A percentile compares a stretch with the other conserved stretches of the same genome.
Evolutionary conservation across 2,797 vertebrate species (phyloP).

Genomic region (Trichosurus vulpecula): DNA sequence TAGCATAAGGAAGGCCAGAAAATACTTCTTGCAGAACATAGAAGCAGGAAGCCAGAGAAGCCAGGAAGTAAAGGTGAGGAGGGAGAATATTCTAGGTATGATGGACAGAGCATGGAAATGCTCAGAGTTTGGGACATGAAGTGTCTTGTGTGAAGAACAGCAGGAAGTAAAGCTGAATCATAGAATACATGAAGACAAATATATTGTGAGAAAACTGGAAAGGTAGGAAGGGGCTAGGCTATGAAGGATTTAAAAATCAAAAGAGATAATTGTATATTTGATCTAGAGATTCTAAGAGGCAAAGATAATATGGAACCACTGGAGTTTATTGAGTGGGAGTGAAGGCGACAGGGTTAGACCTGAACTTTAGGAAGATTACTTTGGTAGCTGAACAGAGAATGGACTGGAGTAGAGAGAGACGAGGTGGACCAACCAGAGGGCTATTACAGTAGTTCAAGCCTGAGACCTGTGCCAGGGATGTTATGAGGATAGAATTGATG

Average conservation of each 20-base stretch:
- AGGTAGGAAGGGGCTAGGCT: neutral
- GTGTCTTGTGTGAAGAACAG: neutral
- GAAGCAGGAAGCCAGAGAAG: neutral
- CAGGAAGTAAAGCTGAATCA: neutral
- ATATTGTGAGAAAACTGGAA: neutral
- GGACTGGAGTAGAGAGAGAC: neutral
- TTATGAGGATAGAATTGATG: neutral
- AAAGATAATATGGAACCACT: neutral
- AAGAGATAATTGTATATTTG: neutral
- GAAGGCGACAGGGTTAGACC: neutral
- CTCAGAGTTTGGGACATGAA: too few relatives aligned
- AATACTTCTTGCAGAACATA: neutral
- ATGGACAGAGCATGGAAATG: neutral
- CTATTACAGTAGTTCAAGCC: neutral
- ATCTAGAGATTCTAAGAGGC: neutral
- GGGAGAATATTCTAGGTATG: neutral
- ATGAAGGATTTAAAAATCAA: neutral
- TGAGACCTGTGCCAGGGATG: neutral
- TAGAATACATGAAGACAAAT: neutral
- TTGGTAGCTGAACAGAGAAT: neutral
- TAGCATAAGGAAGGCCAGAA: neutral
- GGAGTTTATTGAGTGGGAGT: neutral
- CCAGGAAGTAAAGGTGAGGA: neutral
- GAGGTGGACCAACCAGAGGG: neutral
- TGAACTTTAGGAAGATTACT: neutral